phyloP scores from a whole-genome alignment of 1,140 invertebrate species.

The Drosophila eugracilis region DNA sequence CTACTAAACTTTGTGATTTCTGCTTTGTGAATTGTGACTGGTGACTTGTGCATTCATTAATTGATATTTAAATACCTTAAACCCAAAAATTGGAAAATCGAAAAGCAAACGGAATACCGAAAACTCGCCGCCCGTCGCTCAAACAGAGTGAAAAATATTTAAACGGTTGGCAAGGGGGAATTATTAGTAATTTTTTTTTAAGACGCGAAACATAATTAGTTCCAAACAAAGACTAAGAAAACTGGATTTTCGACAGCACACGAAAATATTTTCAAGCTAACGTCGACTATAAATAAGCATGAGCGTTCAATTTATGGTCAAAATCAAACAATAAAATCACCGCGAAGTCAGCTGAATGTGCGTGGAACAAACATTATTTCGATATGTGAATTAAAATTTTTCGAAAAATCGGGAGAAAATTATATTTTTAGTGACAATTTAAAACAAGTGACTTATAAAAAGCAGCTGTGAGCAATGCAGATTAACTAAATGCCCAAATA shows the following conservation, averaged over 20 bases:
- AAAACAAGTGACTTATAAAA: conserved; percentile 2
- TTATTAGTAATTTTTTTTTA: conserved; percentile 19
- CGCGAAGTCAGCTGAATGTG: conserved; percentile 25
- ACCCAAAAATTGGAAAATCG: not conserved
- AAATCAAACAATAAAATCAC: conserved; percentile 40
- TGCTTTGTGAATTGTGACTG: not conserved
- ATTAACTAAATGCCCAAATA: conserved; percentile 1
- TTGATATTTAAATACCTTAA: conserved; percentile 24
- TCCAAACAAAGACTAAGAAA: conserved; percentile 45
- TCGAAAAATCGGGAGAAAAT: not conserved
- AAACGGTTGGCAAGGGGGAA: conserved; percentile 21
- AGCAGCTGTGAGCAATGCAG: not conserved
- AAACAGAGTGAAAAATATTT: conserved; percentile 16
- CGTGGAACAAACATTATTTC: conserved; percentile 18
- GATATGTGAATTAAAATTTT: not conserved
- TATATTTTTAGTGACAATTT: not conserved
- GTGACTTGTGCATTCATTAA: conserved; percentile 25
- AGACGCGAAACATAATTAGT: conserved; percentile 43
- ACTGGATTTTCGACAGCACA: conserved; percentile 36
- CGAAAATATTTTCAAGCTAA: conserved; percentile 19
- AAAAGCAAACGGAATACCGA: not conserved
- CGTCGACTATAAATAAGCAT: conserved; percentile 41
- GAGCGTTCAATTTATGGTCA: conserved; percentile 39
- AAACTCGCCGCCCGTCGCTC: not conserved
- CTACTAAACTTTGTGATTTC: no score